Conservation (phyloP, 2,113 vertebrate genomes). For the Lipophrys pholis region DNA sequence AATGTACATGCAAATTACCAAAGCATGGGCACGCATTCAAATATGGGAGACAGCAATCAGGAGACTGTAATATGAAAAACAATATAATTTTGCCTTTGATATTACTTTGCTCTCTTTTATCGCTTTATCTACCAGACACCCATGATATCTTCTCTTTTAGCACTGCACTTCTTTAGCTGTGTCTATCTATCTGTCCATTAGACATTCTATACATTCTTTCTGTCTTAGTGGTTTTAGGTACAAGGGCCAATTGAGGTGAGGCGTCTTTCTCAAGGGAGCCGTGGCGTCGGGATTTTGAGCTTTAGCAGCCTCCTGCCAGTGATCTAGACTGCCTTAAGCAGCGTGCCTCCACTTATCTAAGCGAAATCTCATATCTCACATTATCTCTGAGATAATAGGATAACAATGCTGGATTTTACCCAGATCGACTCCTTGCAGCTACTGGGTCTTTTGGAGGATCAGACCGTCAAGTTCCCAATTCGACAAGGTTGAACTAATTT, state of each 20-base stretch:
- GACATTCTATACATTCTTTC: conserved; percentile 65
- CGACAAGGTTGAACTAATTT: conserved; percentile 67
- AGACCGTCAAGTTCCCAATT: conserved; percentile 59
- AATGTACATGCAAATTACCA: conserved; percentile 80
- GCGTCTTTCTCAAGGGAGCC: conserved; percentile 54
- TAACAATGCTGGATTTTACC: conserved; percentile 64
- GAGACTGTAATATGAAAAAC: conserved; percentile 74
- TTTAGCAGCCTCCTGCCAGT: conserved; percentile 59
- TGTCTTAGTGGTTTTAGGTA: conserved; percentile 51
- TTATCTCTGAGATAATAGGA: conserved; percentile 72
- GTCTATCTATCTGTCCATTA: conserved; percentile 40
- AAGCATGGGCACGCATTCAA: conserved; percentile 78
- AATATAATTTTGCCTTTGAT: conserved; percentile 70
- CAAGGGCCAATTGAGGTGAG: conserved; percentile 67
- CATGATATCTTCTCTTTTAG: conserved; percentile 57
- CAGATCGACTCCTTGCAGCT: conserved; percentile 51
- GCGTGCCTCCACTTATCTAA: conserved; percentile 60
- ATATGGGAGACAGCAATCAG: conserved; percentile 76
- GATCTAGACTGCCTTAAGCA: conserved; percentile 65
- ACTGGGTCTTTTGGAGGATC: conserved; percentile 55
- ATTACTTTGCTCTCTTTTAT: conserved; percentile 62
- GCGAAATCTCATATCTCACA: conserved; percentile 70
- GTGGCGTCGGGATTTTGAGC: conserved; percentile 61
- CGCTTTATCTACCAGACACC: conserved; percentile 50
- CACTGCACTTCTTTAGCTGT: conserved; percentile 8